These are phyloP conservation scores for Acanthisitta chloris DNA, from an alignment of 2,113 vertebrate species.

Conservation along the genomic window DNA sequence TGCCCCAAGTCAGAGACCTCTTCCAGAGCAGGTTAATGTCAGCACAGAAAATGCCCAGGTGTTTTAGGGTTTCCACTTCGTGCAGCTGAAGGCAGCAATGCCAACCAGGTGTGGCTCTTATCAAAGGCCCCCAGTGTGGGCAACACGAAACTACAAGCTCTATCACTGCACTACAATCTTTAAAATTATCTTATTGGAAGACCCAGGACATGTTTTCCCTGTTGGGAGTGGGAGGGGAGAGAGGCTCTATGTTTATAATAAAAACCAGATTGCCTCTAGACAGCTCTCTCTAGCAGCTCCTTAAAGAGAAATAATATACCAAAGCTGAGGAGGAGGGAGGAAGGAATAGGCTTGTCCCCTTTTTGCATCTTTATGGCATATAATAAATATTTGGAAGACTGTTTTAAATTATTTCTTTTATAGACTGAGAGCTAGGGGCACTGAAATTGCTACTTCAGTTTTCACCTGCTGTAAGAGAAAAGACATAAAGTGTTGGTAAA, in stretches of 20 bases:
- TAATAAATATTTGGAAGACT: background rate
- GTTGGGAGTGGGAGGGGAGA: background rate
- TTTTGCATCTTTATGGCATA: background rate
- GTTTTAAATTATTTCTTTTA: background rate
- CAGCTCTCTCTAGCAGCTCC: background rate
- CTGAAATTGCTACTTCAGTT: background rate
- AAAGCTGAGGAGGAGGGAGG: background rate
- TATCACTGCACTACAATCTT: background rate
- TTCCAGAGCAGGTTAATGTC: background rate
- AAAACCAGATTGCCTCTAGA: background rate
- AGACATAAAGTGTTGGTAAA: background rate
- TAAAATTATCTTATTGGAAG: background rate
- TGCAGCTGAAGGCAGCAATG: background rate
- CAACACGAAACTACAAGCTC: background rate
- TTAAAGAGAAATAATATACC: background rate
- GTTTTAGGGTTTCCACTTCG: background rate
- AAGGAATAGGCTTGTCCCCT: background rate
- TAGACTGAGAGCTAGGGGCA: background rate
- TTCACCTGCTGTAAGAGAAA: background rate
- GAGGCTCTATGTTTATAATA: background rate
- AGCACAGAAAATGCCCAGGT: rapidly evolving
- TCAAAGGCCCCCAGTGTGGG: background rate
- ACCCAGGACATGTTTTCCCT: background rate
- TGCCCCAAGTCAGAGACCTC: background rate
- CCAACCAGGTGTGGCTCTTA: slow-evolving; percentile 38